Evolutionary conservation across 2,113 vertebrate genomes (phyloP), one percentile per base, ranked within the genome.

Genomic region (Gallinago paraguaiae): DNA sequence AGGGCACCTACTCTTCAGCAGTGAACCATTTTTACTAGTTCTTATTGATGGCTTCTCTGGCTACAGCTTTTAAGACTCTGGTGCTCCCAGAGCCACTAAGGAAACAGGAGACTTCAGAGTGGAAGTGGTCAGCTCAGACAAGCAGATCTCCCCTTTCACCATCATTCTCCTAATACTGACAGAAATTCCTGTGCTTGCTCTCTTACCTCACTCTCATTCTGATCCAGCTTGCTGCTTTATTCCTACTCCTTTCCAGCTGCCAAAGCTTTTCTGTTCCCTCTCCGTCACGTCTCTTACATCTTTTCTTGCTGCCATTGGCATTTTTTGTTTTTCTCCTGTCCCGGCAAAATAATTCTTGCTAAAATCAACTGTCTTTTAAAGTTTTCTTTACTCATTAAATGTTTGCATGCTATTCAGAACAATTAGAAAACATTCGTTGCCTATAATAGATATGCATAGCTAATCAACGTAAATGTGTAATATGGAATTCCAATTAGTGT

Each of bases 281-380:
- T 68, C 22, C 10, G 6, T 53, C 14, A 7, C 1, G 4, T 63
- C 9, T 75, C 45, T 69, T 31, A 11, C 2, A 1, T 28, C 3
- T 82, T 82, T 76, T 68, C 61, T 64, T 77, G 13, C 18, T 71
- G 28, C 23, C 20, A 76, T 79, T 68, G 51, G 2, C 1, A 0
- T 53, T 17, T 78, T 57, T 31, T 17, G 0, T 88, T 67, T 60
- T 83, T 60, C 18, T 76, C 13, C 35, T 48, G 10, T 72, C n/a
- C 22, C 45, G 86, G 25, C 8, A 91, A 82, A 80, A 64, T 11
- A 50, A 31, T 86, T 67, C 13, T 50, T 84, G 41, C 50, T 14
- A 51, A 72, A 48, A 24, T 39, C 13, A 3, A 65, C 41, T n/a
- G 6, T 33, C 30, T 80, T 94, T 54, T 65, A 25, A 82, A 28